Conservation (phyloP, 1,140 invertebrate species). For the Babylonia areolata region DNA sequence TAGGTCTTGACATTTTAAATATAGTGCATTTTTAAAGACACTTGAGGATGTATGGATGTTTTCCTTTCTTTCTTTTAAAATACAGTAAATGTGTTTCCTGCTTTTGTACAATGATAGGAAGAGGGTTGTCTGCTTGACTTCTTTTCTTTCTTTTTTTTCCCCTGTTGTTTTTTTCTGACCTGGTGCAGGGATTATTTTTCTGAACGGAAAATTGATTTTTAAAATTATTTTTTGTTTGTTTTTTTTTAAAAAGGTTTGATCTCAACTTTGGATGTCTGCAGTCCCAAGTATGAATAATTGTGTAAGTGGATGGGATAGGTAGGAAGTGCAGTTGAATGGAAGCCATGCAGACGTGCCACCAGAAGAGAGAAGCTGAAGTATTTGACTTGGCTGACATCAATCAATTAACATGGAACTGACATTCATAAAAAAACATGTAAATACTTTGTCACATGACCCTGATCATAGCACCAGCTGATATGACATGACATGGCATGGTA, state of each 20-base stretch:
- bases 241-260: no score
- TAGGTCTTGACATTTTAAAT: no score
- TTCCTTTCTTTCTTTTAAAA: not conserved
- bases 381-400: no score
- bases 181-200: no score
- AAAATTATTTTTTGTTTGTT: no score
- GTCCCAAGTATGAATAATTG: not conserved
- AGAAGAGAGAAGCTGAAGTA: no score
- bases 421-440: not conserved
- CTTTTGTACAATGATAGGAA: no score
- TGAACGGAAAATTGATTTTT: no score
- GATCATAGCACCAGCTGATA: not conserved
- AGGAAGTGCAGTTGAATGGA: no score
- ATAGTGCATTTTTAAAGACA: no score
- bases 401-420: not conserved
- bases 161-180: not conserved
- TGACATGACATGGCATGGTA: not conserved
- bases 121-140: no score
- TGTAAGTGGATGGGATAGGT: not conserved
- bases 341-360: no score
- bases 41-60: not conserved
- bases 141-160: not conserved
- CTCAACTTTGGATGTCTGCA: not conserved
- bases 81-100: not conserved
- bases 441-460: not conserved